These are phyloP conservation scores for Muscicapa adusta DNA, from an alignment of 2,113 vertebrate species.

Conservation along the genomic window DNA sequence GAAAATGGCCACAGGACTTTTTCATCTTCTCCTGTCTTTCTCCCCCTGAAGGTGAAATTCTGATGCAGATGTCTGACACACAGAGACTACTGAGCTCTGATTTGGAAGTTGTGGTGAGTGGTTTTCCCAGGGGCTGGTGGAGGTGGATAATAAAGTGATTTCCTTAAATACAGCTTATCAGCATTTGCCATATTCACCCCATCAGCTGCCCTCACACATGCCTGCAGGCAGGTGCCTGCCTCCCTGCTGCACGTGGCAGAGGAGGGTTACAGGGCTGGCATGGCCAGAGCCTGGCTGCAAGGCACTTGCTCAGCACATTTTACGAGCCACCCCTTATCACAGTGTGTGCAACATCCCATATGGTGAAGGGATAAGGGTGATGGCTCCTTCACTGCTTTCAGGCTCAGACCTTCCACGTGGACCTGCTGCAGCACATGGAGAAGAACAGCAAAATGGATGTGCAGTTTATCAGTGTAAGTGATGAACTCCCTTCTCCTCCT, in stretches of 20 bases:
- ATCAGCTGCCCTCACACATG: not conserved
- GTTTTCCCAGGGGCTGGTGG: not conserved
- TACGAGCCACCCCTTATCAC: not conserved
- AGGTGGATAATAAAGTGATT: not conserved
- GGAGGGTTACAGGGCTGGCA: not conserved
- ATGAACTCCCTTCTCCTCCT: not conserved
- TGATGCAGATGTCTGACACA: slow-evolving; percentile 86
- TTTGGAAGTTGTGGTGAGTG: slow-evolving; percentile 85
- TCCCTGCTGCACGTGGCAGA: not conserved
- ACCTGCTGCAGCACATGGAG: slow-evolving; percentile 93
- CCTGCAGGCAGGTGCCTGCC: not conserved
- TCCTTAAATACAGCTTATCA: not conserved
- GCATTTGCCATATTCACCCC: not conserved
- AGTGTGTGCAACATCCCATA: not conserved
- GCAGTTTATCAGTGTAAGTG: slow-evolving; percentile 92
- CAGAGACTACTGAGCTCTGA: slow-evolving; percentile 83
- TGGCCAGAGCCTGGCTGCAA: not conserved
- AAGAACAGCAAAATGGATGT: slow-evolving; percentile 92
- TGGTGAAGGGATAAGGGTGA: not conserved
- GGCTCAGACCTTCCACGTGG: slow-evolving; percentile 90
- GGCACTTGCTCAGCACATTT: not conserved
- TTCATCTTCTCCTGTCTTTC: not conserved
- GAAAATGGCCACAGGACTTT: not conserved
- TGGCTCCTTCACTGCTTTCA: slow-evolving; percentile 7
- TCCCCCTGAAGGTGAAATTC: slow-evolving; percentile 79